Percentiles rank a stretch among this genome's conserved stretches.
phyloP scores from a whole-genome alignment of 2,888 invertebrate genomes.

The Tuta absoluta region DNA sequence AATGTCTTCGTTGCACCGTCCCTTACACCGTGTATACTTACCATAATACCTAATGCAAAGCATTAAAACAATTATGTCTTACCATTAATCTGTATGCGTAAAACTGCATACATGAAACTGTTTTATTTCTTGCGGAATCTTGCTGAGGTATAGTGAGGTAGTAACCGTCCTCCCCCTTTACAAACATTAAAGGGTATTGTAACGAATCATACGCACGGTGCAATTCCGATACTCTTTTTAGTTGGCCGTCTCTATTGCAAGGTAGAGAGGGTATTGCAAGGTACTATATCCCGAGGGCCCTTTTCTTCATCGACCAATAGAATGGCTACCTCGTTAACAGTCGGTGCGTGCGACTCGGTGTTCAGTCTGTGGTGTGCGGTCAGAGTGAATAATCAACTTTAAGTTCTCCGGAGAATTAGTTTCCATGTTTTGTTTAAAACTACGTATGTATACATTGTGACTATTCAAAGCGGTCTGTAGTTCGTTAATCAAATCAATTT shows the following conservation, averaged over 20 bases:
- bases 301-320: slow-evolving; percentile 35
- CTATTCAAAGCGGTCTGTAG: slow-evolving; percentile 29
- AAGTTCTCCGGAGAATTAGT: background rate
- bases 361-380: background rate
- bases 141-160: background rate
- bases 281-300: slow-evolving; percentile 35
- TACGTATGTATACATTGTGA: slow-evolving; percentile 24
- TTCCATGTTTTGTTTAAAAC: slow-evolving; percentile 15
- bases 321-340: slow-evolving; percentile 2
- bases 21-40: background rate
- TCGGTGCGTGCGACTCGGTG: background rate
- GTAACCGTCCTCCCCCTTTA: slow-evolving; percentile 1
- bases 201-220: slow-evolving; percentile 23
- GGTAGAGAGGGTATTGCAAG: no score
- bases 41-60: no score
- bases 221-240: slow-evolving; percentile 34
- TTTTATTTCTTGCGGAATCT: no score
- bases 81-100: no score
- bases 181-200: slow-evolving; percentile 9
- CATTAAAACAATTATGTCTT: no score
- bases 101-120: no score
- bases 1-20: background rate
- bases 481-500: slow-evolving; percentile 29
- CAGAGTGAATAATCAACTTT: slow-evolving; percentile 13
- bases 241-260: slow-evolving; percentile 32